Evolutionary conservation across 2,113 vertebrate species (phyloP), one percentile per base, ranked within the genome.

Genomic region (Callionymus lyra): DNA sequence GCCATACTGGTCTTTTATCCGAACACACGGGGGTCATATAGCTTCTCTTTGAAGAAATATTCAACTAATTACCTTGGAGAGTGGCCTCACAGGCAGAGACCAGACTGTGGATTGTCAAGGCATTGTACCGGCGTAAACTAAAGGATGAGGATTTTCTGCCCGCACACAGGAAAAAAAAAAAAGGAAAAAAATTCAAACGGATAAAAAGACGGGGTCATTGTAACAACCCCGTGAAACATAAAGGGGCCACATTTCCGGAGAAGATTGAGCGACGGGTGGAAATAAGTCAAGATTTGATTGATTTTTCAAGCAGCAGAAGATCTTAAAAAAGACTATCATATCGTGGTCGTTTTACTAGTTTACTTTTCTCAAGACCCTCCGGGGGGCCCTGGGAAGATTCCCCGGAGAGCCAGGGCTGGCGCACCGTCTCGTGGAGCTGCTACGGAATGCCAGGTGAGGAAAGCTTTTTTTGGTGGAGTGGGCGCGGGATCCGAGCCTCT

Each of bases 31-130:
- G 76, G 79, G 76, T 79, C 80, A 80, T 73, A 70, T 70, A 77
- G 74, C 72, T 82, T 82, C 70, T 78, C 86, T 86, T 85, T 85
- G 82, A 87, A 87, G 84, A 79, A 83, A 85, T 85, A 87, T 85
- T 86, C 81, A 83, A 81, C 82, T 84, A 85, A 87, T 87, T 87
- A 85, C 80, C 70, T 83, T 72, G 68, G 80, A 85, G 82, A 79
- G 81, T 74, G 68, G 74, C 74, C 66, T 74, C 65, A 80, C 77
- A 77, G 80, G 76, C 73, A 78, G 73, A 68, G 53, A 64, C 76
- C 63, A 71, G 69, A 67, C 72, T 75, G 76, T 51, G 70, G 65
- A 73, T 75, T 74, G 71, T 73, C 56, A 55, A 50, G 44, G 68
- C 65, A 82, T 85, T 84, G 77, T 82, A 65, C 56, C 60, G 60